Evolutionary conservation across 2,888 invertebrate species (phyloP).

Genomic region (Spodoptera picta): DNA sequence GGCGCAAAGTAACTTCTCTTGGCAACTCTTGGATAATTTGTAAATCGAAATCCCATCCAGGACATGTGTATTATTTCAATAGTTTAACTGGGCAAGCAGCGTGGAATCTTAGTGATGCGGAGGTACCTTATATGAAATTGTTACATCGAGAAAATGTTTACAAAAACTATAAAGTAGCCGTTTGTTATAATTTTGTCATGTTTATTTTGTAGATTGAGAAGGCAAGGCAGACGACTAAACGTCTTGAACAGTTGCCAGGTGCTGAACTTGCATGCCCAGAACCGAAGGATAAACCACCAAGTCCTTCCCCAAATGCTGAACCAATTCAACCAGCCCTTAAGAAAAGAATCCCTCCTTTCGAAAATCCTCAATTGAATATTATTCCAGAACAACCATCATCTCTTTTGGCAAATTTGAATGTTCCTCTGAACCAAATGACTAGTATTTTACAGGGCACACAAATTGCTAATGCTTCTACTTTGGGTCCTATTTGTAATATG

Average conservation of each 20-base stretch:
- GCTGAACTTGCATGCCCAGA: constrained; percentile 65
- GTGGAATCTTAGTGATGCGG: constrained; percentile 75
- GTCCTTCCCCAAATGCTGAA: constrained; percentile 3
- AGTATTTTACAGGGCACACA: constrained; percentile 5
- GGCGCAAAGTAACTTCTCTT: constrained; percentile 53
- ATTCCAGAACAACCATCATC: constrained; percentile 20
- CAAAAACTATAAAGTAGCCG: too few species aligned
- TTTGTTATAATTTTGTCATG: not conserved
- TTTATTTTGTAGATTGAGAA: constrained; percentile 69
- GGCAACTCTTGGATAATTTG: constrained; percentile 73
- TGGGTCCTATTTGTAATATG: constrained; percentile 25
- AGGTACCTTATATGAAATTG: constrained; percentile 59
- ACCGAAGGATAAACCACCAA: constrained; percentile 66
- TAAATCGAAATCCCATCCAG: constrained; percentile 72
- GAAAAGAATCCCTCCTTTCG: constrained; percentile 8
- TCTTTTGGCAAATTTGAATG: constrained; percentile 7
- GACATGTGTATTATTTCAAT: constrained; percentile 77
- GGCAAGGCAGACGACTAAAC: constrained; percentile 60
- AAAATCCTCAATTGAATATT: constrained; percentile 1
- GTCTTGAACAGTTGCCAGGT: constrained; percentile 43
- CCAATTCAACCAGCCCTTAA: constrained; percentile 2
- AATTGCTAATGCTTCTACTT: constrained; percentile 12
- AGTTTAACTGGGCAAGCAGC: constrained; percentile 73
- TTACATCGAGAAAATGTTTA: not conserved
- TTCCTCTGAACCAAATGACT: constrained; percentile 18